These are phyloP conservation scores for Microplitis mediator DNA, from an alignment of 1,140 invertebrate genomes.

Conservation along the genomic window DNA sequence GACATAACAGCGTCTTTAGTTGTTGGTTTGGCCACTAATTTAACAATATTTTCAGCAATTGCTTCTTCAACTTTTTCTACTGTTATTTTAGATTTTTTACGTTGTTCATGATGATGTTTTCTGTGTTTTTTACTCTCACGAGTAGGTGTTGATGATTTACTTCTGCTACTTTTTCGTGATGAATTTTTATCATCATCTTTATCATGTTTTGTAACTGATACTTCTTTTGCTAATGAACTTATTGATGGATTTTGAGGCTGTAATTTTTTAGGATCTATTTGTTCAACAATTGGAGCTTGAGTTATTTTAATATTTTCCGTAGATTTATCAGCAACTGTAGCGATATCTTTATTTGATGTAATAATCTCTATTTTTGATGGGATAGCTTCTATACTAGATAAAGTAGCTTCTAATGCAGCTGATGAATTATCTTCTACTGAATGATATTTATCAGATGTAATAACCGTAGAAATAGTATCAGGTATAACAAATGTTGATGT, in stretches of 20 bases:
- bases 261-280: too few relatives aligned
- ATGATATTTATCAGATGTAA: too few relatives aligned
- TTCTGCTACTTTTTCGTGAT: neutral
- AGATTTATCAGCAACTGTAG: neutral
- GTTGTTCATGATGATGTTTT: constrained; percentile 14
- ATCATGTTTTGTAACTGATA: neutral
- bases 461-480: too few relatives aligned
- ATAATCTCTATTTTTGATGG: too few relatives aligned
- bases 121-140: constrained; percentile 13
- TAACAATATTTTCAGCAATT: constrained; percentile 19
- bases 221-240: neutral
- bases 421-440: too few relatives aligned
- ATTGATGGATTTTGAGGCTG: neutral
- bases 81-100: constrained; percentile 17
- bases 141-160: constrained; percentile 5
- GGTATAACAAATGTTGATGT: too few relatives aligned
- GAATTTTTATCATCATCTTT: neutral
- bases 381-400: neutral
- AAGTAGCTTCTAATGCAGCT: neutral
- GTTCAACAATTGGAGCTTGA: neutral
- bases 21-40: constrained; percentile 12
- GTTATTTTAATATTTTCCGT: neutral
- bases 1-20: constrained; percentile 43
- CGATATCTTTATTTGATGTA: neutral
- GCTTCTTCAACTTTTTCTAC: constrained; percentile 26